Evolutionary conservation across 2,888 invertebrate genomes (phyloP).

Genomic region (Magallana nippona): DNA sequence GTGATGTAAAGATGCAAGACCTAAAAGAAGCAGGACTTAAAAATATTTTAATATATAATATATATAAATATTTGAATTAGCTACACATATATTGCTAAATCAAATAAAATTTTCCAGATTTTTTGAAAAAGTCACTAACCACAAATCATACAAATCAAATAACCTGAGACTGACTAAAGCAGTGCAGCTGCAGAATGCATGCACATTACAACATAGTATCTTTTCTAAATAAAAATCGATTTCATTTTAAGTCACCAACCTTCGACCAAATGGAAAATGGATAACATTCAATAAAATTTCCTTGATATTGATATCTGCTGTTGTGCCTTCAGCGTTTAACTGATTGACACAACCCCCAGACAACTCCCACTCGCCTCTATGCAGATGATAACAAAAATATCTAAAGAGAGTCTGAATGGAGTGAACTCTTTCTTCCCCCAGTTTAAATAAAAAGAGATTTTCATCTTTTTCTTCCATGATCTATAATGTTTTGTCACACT

Average conservation of each 20-base stretch:
- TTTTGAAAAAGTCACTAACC: no score
- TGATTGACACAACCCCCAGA: constrained; percentile 67
- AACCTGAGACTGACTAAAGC: no score
- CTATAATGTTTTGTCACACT: neutral
- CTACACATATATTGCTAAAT: no score
- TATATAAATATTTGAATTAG: no score
- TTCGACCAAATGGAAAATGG: constrained; percentile 69
- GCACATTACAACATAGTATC: no score
- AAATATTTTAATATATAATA: no score
- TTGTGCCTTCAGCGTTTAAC: constrained; percentile 56
- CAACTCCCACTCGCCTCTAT: constrained; percentile 77
- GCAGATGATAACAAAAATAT: constrained; percentile 76
- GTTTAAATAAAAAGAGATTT: constrained; percentile 9
- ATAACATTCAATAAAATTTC: constrained; percentile 66
- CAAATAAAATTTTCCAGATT: no score
- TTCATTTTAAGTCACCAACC: constrained; percentile 60
- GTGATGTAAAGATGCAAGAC: no score
- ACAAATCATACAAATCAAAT: no score
- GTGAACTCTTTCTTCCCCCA: constrained; percentile 49
- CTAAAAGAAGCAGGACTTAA: no score
- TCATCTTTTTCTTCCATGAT: constrained; percentile 22
- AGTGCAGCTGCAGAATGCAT: no score
- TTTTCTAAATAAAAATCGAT: no score
- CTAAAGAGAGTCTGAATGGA: constrained; percentile 59
- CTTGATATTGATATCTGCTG: constrained; percentile 54